A percentile compares a stretch with the other conserved stretches of the same genome.
Evolutionary conservation across 2,888 invertebrate species (phyloP).

Genomic region (Nomada fabriciana): DNA sequence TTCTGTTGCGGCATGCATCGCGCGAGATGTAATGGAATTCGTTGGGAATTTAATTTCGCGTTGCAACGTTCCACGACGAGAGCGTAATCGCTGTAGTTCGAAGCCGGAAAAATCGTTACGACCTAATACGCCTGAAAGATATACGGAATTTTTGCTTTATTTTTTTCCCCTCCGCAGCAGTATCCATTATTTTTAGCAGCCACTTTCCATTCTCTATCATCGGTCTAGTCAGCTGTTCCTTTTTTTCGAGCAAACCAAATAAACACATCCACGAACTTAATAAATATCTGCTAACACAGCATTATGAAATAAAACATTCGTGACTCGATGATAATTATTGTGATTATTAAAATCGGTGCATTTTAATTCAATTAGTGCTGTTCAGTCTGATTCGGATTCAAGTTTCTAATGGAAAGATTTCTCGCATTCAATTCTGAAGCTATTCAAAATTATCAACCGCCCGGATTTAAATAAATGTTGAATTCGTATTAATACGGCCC

Average conservation of each 20-base stretch:
- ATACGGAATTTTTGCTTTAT: conserved; percentile 12
- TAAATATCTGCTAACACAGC: not conserved
- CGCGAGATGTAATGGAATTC: conserved; percentile 66
- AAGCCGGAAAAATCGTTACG: conserved; percentile 50
- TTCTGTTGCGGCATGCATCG: conserved; percentile 42
- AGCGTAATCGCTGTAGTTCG: conserved; percentile 36
- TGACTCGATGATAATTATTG: no score
- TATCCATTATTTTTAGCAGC: conserved; percentile 1
- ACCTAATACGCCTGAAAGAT: conserved; percentile 53
- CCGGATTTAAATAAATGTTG: not conserved
- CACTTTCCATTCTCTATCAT: not conserved
- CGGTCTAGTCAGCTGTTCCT: not conserved
- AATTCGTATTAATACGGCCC: no score
- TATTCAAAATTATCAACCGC: not conserved
- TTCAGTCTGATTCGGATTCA: no score
- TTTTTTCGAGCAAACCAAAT: not conserved
- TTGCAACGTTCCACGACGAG: conserved; percentile 46
- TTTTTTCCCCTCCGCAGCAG: not conserved
- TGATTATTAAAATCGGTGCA: no score
- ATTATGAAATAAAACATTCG: no score
- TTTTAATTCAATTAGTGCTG: no score
- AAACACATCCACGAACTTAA: not conserved
- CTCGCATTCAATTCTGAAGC: not conserved
- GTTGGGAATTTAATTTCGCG: conserved; percentile 69
- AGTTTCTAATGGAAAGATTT: no score